Conservation (phyloP, 1,140 invertebrate species). For the Ylistrum balloti region DNA sequence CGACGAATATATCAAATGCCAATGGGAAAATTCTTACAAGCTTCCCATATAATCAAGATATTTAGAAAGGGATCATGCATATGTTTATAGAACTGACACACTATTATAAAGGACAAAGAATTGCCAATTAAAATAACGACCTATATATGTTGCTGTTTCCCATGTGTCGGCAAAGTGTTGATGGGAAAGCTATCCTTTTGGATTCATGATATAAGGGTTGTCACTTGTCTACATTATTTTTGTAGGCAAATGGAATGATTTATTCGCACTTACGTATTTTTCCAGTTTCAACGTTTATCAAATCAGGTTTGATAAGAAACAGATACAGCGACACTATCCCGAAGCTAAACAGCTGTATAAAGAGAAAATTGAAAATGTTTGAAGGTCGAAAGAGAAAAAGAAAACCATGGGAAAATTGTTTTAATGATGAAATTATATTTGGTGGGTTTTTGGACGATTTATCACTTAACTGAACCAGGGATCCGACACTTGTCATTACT, state of each 20-base stretch:
- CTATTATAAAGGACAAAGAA: too few species aligned
- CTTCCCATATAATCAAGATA: too few species aligned
- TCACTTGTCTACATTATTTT: background rate
- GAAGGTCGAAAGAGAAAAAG: constrained; percentile 1
- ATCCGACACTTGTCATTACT: constrained; percentile 19
- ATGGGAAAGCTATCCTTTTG: background rate
- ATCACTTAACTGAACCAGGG: background rate
- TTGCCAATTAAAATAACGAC: background rate
- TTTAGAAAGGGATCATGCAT: too few species aligned
- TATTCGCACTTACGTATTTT: background rate
- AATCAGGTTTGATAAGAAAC: background rate
- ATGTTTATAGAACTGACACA: too few species aligned
- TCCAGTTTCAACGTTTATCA: background rate
- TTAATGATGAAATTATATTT: background rate
- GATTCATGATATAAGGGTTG: background rate
- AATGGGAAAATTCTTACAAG: too few species aligned
- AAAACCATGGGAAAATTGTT: constrained; percentile 10
- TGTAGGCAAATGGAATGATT: background rate
- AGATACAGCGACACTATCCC: background rate
- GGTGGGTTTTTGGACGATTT: background rate
- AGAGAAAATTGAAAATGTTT: background rate
- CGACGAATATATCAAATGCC: too few species aligned
- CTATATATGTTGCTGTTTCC: background rate
- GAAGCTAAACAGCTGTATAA: background rate
- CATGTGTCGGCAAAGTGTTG: background rate